These are phyloP conservation scores for Arctopsyche grandis DNA, from an alignment of 1,140 invertebrate species.

Conservation along the genomic window DNA sequence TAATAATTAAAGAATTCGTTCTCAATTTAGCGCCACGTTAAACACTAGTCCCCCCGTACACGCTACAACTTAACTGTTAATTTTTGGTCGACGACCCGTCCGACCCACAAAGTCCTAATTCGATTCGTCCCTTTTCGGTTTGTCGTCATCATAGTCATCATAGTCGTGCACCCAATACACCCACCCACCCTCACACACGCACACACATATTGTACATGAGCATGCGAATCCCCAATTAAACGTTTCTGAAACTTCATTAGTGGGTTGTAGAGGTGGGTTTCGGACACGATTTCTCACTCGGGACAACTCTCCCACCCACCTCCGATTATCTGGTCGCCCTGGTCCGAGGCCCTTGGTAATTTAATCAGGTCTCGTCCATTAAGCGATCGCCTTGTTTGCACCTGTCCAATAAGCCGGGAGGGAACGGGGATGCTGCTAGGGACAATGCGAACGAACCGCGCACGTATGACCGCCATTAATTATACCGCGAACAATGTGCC, in stretches of 20 bases:
- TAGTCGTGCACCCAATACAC: neutral
- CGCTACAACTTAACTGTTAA: neutral
- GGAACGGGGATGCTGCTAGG: neutral
- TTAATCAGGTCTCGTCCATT: conserved; percentile 47
- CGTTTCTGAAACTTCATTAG: conserved; percentile 39
- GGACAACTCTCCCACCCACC: neutral
- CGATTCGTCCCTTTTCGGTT: conserved; percentile 18
- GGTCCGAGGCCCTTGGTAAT: conserved; percentile 10
- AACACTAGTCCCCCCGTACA: neutral
- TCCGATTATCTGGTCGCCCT: neutral
- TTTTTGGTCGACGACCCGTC: neutral
- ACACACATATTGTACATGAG: neutral
- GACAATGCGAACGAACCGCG: conserved; percentile 32
- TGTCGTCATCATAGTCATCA: neutral
- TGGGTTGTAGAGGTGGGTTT: neutral
- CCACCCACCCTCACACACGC: too few relatives aligned
- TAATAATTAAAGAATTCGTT: neutral
- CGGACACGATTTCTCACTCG: conserved; percentile 51
- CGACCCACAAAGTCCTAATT: neutral
- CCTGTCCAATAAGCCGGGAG: conserved; percentile 34
- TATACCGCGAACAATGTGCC: conserved; percentile 19
- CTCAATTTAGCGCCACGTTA: neutral
- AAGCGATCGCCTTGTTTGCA: conserved; percentile 48
- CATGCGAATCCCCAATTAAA: conserved; percentile 17
- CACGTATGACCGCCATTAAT: conserved; percentile 41